phyloP scores from a whole-genome alignment of 2,888 invertebrate species.

The Ochropleura leucogaster region DNA sequence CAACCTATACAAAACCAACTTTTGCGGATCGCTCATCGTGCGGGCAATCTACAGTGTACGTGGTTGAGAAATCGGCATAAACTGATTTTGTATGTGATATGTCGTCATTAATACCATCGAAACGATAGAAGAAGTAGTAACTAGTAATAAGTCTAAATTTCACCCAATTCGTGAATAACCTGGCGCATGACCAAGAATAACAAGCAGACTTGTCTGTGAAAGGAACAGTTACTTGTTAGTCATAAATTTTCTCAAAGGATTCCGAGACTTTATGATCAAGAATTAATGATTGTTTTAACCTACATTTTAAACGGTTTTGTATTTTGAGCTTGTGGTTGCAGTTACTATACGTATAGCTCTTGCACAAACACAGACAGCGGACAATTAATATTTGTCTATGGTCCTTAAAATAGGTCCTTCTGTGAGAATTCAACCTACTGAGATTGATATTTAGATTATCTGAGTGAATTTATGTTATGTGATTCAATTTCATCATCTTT shows the following conservation, averaged over 20 bases:
- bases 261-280: slow-evolving; percentile 23
- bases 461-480: not conserved
- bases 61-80: too few species aligned
- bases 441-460: not conserved
- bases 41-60: too few species aligned
- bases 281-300: slow-evolving; percentile 27
- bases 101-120: not conserved
- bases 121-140: not conserved
- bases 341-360: slow-evolving; percentile 1
- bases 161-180: slow-evolving; percentile 31
- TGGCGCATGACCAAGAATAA: slow-evolving; percentile 48
- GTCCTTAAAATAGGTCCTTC: slow-evolving; percentile 18
- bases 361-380: slow-evolving; percentile 10
- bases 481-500: not conserved
- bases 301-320: slow-evolving; percentile 21
- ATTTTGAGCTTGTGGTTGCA: slow-evolving; percentile 20
- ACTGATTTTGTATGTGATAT: too few species aligned
- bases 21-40: too few species aligned
- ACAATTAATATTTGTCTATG: slow-evolving; percentile 17
- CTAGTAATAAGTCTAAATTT: not conserved
- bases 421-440: not conserved
- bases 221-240: slow-evolving; percentile 36
- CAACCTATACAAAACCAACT: too few species aligned
- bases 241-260: slow-evolving; percentile 34
- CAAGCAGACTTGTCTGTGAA: slow-evolving; percentile 13